Base-by-base conservation (phyloP, 2,113 vertebrate species). In the Pyxicephalus adspersus region DNA sequence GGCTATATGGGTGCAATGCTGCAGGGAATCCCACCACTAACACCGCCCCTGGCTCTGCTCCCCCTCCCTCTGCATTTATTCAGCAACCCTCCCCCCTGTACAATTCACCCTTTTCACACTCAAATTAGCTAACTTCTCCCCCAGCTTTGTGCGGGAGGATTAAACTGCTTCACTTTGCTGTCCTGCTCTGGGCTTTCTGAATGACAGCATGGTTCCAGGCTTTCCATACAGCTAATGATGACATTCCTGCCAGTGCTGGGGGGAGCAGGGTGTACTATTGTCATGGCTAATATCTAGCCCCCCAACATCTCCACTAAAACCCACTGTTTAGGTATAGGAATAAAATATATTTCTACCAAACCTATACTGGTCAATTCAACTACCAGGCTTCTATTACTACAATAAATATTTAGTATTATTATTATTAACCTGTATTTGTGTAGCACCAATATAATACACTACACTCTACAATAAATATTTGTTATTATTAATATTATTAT, bases 1-100 rank as follows among this genome's bases (percentile, higher is more conserved):
- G 78, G 38, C 79, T 81, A 81, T 74, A 74, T 65, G 70, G 79
- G 79, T 64, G 78, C 78, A 81, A 81, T 73, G 78, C 78, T 81
- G 34, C 68, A 81, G 79, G 79, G 79, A 81, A 81, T 81, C 79
- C 79, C 79, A 74, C 60, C 38, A 45, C 61, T 26, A 64, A 65
- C 79, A 65, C 78, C 79, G 79, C 79, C 79, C 79, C 79, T 57
- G 79, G 60, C 68, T 22, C 70, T 64, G 38, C 70, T 25, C 64
- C 64, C 57, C 60, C 78, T 51, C 63, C 70, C 68, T n/a, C 79
- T 63, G 58, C 67, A 57, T 31, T 64, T 34, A 38, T 78, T 64
- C 68, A 54, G 45, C 23, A 29, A 68, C 78, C 78, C 78, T 58
- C 64, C 64, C 8, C 25, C 17, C 52, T 57, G n/a, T 52, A 55